A percentile compares a stretch with the other conserved stretches of the same genome.
Evolutionary conservation across 2,797 vertebrate genomes (phyloP).

Genomic region (Karalla daura): DNA sequence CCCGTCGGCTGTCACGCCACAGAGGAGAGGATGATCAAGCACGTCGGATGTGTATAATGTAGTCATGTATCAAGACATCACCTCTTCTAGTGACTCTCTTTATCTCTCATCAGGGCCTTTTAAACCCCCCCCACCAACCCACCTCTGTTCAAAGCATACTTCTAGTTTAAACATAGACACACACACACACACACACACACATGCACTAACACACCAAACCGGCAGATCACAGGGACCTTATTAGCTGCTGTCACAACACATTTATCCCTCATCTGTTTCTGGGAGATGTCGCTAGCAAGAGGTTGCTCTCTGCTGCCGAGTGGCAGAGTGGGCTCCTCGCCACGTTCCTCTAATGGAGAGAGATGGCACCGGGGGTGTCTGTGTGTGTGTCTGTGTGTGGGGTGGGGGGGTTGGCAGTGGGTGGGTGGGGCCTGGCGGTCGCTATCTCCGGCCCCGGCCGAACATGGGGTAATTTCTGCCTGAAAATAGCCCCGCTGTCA

Average conservation of each 20-base stretch:
- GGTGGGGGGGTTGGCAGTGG: too few relatives aligned
- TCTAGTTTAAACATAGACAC: slow-evolving; percentile 32
- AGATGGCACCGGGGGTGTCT: too few relatives aligned
- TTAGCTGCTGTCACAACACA: slow-evolving; percentile 86
- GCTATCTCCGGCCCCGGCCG: slow-evolving; percentile 71
- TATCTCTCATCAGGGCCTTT: slow-evolving; percentile 42
- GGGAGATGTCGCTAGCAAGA: slow-evolving; percentile 72
- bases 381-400: too few relatives aligned
- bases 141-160: slow-evolving; percentile 30
- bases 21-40: slow-evolving; percentile 63
- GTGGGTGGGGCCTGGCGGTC: slow-evolving; percentile 74
- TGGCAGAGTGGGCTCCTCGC: slow-evolving; percentile 73
- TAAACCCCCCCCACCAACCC: too few relatives aligned
- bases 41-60: slow-evolving; percentile 44
- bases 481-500: slow-evolving; percentile 79
- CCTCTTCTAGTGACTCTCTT: slow-evolving; percentile 43
- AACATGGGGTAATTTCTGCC: slow-evolving; percentile 79
- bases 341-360: slow-evolving; percentile 83
- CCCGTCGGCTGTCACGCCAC: slow-evolving; percentile 52
- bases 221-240: slow-evolving; percentile 77
- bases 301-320: slow-evolving; percentile 77
- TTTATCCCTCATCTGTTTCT: slow-evolving; percentile 86
- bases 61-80: slow-evolving; percentile 38
- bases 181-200: slow-evolving; percentile 16
- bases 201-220: slow-evolving; percentile 48